Percentiles rank a stretch among this genome's conserved stretches.
These are phyloP conservation scores for Actinostola sp. DNA, from an alignment of 92 coral and sea anemone species.

Conservation along the genomic window DNA sequence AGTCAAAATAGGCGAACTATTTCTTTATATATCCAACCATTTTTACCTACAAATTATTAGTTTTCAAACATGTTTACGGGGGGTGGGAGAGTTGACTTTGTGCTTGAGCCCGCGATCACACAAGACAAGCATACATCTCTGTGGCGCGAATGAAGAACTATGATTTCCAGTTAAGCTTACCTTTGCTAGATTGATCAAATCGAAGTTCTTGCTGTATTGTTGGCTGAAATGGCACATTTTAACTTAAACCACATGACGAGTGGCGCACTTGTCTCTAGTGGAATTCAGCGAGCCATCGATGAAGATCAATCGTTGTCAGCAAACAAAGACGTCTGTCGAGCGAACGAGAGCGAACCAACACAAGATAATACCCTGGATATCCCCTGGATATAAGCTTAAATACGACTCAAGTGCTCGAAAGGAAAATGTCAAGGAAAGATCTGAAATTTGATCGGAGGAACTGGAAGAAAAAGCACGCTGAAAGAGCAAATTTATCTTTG, in stretches of 20 bases:
- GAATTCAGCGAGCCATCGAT: neutral
- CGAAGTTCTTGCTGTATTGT: neutral
- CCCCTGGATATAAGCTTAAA: neutral
- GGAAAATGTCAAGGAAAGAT: neutral
- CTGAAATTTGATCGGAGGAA: neutral
- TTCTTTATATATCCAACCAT: too few relatives aligned
- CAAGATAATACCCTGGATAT: neutral
- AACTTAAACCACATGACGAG: constrained; percentile 19
- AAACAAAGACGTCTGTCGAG: neutral
- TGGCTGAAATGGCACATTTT: constrained; percentile 27
- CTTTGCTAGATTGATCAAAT: neutral
- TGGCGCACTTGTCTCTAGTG: constrained; percentile 26
- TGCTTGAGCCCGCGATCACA: neutral
- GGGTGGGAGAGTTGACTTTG: neutral
- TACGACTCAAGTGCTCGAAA: neutral
- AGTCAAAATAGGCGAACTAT: too few relatives aligned
- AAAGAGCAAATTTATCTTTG: neutral
- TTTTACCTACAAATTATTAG: too few relatives aligned
- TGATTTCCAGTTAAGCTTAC: too few relatives aligned
- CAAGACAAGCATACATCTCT: neutral
- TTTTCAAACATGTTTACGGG: neutral
- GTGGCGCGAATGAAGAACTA: constrained; percentile 5
- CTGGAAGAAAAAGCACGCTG: neutral
- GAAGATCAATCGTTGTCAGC: neutral
- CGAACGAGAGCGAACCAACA: neutral